Evolutionary conservation across 2,888 invertebrate genomes (phyloP).

Genomic region (Morinoia aosen): DNA sequence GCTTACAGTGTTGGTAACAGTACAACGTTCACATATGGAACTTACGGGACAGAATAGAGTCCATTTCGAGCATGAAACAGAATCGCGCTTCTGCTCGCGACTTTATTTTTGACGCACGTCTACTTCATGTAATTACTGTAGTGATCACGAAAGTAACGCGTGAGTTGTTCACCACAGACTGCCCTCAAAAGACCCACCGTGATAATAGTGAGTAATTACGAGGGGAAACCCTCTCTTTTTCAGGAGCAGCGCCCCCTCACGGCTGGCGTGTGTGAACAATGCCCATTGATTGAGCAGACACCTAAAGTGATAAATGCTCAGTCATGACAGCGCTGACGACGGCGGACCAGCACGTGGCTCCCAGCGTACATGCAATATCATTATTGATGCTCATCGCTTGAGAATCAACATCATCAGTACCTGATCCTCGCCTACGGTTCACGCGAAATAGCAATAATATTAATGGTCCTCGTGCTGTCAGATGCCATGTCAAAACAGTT

Average conservation of each 20-base stretch:
- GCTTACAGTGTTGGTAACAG: too few relatives aligned
- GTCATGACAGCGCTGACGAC: not conserved
- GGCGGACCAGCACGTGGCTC: not conserved
- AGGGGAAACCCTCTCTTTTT: not conserved
- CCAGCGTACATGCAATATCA: not conserved
- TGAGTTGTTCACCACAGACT: not conserved
- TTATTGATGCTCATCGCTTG: not conserved
- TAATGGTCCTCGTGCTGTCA: not conserved
- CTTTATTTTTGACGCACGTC: not conserved
- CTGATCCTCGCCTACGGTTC: not conserved
- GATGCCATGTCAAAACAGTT: not conserved
- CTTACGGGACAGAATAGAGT: not conserved
- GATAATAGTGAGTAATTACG: conserved; percentile 20
- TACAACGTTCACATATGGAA: not conserved
- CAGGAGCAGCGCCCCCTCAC: not conserved
- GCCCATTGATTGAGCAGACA: conserved; percentile 18
- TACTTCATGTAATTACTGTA: not conserved
- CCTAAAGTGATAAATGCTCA: conserved; percentile 14
- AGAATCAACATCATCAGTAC: not conserved
- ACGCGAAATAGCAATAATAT: not conserved
- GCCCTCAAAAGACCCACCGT: not conserved
- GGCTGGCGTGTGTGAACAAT: not conserved
- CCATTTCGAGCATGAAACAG: not conserved
- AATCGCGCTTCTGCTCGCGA: not conserved
- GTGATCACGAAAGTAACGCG: not conserved